Base-by-base conservation (phyloP, 2,797 vertebrate genomes). In the Cynopterus sphinx region DNA sequence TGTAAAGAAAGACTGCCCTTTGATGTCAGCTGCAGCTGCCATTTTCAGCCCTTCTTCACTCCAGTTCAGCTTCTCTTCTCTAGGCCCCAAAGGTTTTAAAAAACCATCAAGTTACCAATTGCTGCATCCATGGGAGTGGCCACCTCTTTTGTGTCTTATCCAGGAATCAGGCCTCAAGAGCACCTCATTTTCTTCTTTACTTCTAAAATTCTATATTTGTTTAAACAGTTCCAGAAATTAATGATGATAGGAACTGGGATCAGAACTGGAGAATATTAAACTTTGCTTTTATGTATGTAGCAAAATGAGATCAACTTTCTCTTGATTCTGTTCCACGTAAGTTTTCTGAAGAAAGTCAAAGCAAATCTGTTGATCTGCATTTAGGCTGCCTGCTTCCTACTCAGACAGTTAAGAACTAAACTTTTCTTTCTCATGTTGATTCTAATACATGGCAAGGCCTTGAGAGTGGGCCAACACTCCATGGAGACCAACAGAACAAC, bases 301-400 rank as follows among this genome's bases (percentile, higher is more conserved):
- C 55, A 82, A 91, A 86, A 68, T 26, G 21, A 94, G 26, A 53
- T 89, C 31, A 53, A 46, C 33, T 41, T 94, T 93, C 67, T 93
- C 36, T 88, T 83, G 59, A 73, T 10, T 91, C 33, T n/a, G 36
- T 3, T 33, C 33, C 17, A 5, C 41, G 26, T 51, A 78, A 67
- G 17, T 90, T 92, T 81, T 73, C 67, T 90, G n/a, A 78, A 70
- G 65, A 70, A 85, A 91, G 21, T 81, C 71, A 65, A 81, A 73
- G 41, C 33, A 75, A 77, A 91, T 90, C 43, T 87, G 39, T 59
- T 86, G 31, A 89, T 83, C 10, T 49, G 57, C 43, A 17, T 70
- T 63, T 79, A 95, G 63, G 43, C 81, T 43, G 28, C 17, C 46
- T 79, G 39, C 53, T 92, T 71, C 57, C 53, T 83, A 41, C 33